phyloP scores from a whole-genome alignment of 2,888 invertebrate genomes.

The Thereva unica region DNA sequence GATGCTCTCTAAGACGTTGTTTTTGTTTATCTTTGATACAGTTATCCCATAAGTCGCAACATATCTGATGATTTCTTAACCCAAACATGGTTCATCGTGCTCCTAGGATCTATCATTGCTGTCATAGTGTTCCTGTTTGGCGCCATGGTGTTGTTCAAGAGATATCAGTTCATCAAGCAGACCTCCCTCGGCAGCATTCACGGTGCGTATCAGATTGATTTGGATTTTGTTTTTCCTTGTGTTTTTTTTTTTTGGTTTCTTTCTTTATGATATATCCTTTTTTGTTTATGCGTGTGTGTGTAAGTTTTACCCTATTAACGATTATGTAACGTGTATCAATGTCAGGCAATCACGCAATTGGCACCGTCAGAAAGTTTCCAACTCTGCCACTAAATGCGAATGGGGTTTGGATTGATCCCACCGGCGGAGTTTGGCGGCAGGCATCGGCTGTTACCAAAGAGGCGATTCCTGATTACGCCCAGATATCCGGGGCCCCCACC shows the following conservation, averaged over 20 bases:
- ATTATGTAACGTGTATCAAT: constrained; percentile 44
- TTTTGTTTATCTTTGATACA: constrained; percentile 49
- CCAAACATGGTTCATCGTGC: constrained; percentile 88
- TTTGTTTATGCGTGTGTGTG: constrained; percentile 8
- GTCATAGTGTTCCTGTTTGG: constrained; percentile 82
- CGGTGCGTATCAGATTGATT: constrained; percentile 51
- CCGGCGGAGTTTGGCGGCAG: constrained; percentile 59
- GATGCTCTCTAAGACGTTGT: constrained; percentile 13
- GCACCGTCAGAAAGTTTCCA: constrained; percentile 59
- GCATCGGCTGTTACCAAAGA: constrained; percentile 55
- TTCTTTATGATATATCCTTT: constrained; percentile 1
- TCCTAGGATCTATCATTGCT: constrained; percentile 82
- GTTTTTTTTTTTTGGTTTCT: constrained; percentile 4
- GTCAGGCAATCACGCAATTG: constrained; percentile 60
- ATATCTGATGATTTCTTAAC: constrained; percentile 75
- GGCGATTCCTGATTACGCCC: constrained; percentile 58
- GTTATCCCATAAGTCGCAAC: constrained; percentile 61
- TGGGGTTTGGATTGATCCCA: constrained; percentile 59
- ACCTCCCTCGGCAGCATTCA: constrained; percentile 66
- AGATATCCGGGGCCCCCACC: constrained; percentile 52
- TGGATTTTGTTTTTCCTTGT: constrained; percentile 17
- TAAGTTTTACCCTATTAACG: constrained; percentile 16
- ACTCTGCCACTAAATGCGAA: constrained; percentile 57
- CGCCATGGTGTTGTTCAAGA: constrained; percentile 77
- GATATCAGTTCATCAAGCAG: constrained; percentile 73